Evolutionary conservation across 2,113 vertebrate species (phyloP).

Genomic region (Penelope pileata): DNA sequence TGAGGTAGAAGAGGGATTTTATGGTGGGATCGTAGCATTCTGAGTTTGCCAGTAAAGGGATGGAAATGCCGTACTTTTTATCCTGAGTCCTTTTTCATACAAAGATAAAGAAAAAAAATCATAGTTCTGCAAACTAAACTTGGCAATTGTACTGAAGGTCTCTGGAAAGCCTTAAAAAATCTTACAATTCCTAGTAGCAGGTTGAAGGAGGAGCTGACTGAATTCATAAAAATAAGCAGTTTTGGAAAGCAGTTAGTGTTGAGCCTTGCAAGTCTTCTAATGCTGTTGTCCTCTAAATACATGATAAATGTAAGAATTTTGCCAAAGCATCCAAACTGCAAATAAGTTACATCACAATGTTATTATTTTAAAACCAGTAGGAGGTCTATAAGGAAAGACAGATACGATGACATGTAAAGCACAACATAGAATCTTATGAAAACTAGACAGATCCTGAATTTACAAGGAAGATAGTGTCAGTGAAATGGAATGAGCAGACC

Average conservation of each 20-base stretch:
- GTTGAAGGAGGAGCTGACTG: not conserved
- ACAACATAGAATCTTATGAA: not conserved
- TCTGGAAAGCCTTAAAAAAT: not conserved
- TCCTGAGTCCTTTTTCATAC: not conserved
- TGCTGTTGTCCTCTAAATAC: not conserved
- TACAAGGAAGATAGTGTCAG: rapidly evolving
- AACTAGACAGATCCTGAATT: not conserved
- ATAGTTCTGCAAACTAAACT: not conserved
- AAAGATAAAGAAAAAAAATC: not conserved
- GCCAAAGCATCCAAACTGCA: not conserved
- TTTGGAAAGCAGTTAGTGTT: not conserved
- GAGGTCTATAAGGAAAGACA: not conserved
- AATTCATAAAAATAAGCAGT: not conserved
- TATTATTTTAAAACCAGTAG: not conserved
- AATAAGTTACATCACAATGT: not conserved
- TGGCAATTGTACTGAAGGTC: not conserved
- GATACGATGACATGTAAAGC: not conserved
- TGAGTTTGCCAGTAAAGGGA: not conserved
- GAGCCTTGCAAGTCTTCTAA: not conserved
- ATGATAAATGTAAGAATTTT: not conserved
- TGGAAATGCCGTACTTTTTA: not conserved
- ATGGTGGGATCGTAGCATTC: not conserved
- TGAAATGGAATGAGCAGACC: not conserved
- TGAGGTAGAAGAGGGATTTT: not conserved
- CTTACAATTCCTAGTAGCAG: not conserved